A percentile compares a stretch with the other conserved stretches of the same genome.
phyloP scores from a whole-genome alignment of 2,888 invertebrate genomes.

The Polietes domitor region DNA sequence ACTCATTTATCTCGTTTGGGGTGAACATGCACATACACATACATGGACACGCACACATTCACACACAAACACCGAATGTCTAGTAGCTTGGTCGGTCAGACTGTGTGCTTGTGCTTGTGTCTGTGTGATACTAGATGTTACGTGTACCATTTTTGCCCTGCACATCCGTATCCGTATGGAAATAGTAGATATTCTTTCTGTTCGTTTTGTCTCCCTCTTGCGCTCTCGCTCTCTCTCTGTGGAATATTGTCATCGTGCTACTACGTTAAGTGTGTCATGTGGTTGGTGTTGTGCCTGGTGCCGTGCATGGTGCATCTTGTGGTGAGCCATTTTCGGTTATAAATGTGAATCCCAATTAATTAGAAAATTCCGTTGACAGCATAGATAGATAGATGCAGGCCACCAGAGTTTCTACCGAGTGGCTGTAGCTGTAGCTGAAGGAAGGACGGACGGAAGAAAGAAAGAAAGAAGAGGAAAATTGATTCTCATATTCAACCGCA shows the following conservation, averaged over 20 bases:
- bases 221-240: too few species aligned
- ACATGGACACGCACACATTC: too few species aligned
- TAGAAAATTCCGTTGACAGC: constrained; percentile 63
- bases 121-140: neutral
- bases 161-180: constrained; percentile 18
- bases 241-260: constrained; percentile 29
- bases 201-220: neutral
- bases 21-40: neutral
- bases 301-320: constrained; percentile 35
- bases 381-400: neutral
- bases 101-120: neutral
- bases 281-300: constrained; percentile 3
- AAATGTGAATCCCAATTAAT: constrained; percentile 60
- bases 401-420: constrained; percentile 12
- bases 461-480: constrained; percentile 31
- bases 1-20: constrained; percentile 18
- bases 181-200: constrained; percentile 14
- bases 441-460: too few species aligned
- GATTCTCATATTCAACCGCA: constrained; percentile 22
- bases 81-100: neutral
- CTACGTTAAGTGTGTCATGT: too few species aligned
- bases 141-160: neutral
- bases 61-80: neutral
- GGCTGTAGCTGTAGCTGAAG: too few species aligned
- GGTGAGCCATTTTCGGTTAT: constrained; percentile 49